Conservation (phyloP, 2,797 vertebrate genomes). For the Strix occidentalis region DNA sequence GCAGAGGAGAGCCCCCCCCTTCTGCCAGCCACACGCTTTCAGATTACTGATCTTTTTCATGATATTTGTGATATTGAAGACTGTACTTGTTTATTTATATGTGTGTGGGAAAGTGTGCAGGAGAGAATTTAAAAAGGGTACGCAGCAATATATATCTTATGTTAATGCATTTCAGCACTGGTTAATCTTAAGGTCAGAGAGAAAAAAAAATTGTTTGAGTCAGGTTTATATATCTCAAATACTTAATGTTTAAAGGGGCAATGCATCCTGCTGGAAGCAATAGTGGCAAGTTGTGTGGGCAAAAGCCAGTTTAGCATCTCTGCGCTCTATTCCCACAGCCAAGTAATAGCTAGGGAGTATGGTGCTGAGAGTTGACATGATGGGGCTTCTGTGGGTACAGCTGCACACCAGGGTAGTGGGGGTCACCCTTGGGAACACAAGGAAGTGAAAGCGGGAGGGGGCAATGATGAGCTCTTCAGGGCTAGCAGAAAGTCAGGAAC, state of each 20-base stretch:
- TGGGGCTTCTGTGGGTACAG: no score
- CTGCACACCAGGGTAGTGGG: neutral
- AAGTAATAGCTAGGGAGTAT: neutral
- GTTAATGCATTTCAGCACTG: neutral
- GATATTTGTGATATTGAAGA: neutral
- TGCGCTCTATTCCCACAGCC: neutral
- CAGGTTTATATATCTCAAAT: neutral
- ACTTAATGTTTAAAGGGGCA: neutral
- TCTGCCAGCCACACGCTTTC: neutral
- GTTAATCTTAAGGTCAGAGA: neutral
- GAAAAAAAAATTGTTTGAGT: neutral
- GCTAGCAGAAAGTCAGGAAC: neutral
- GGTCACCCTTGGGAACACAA: neutral
- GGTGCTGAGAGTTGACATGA: neutral
- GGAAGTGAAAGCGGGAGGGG: neutral
- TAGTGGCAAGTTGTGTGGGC: fast-evolving
- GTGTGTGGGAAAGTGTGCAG: neutral
- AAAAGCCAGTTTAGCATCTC: neutral
- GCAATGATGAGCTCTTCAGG: neutral
- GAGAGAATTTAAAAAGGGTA: neutral
- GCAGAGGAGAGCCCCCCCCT: neutral
- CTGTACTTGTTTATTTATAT: neutral
- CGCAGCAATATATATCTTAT: neutral
- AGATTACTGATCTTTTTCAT: neutral
- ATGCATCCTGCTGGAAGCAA: neutral